Evolutionary conservation across 1,140 invertebrate species (phyloP), one percentile per base, ranked within the genome.

Genomic region (Camponotus pennsylvanicus): DNA sequence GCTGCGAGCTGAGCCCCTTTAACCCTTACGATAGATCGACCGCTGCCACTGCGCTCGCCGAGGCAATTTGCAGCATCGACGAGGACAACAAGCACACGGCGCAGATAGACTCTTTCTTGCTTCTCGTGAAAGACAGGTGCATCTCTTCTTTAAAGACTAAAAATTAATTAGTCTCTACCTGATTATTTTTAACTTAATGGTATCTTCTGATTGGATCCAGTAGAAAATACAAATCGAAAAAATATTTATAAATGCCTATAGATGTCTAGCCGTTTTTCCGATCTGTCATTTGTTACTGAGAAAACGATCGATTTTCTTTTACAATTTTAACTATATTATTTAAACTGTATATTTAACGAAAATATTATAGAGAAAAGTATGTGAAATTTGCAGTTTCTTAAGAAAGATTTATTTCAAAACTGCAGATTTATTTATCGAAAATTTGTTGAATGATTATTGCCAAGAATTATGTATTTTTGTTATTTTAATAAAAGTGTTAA

Each of bases 51-150:
- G 96, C 97, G 0, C 93, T 98, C 0, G 97, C 97, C 0, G 97
- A 98, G 93, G 96, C 97, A 0, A 95, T 98, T 13, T 98, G 97
- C 90, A 97, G 96, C n/a, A 96, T 97, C 45, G 97, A 98, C 90
- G 97, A 97, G 88, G 96, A 97, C 66, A 96, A 97, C 89, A 97
- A 97, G 88, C 97, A 98, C 82, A 97, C 96, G 0, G 95, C 96
- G 71, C 96, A 97, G 89, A 97, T 98, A 67, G 95, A 96, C 2
- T 92, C 95, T 49, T 95, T 97, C 8, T 91, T 97, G 18, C 93
- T 94, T 27, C 95, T 96, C 75, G 95, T 96, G 21, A 96, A 96
- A 79, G 94, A 95, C n/a, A 92, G 89, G 18, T 93, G 93, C 52
- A 86, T 15, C 52, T 0, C 0, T 15, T 66, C 49, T 52, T 52